A percentile compares a stretch with the other conserved stretches of the same genome.
These are phyloP conservation scores for Pollachius pollachius DNA, from an alignment of 2,113 vertebrate species.

Conservation along the genomic window DNA sequence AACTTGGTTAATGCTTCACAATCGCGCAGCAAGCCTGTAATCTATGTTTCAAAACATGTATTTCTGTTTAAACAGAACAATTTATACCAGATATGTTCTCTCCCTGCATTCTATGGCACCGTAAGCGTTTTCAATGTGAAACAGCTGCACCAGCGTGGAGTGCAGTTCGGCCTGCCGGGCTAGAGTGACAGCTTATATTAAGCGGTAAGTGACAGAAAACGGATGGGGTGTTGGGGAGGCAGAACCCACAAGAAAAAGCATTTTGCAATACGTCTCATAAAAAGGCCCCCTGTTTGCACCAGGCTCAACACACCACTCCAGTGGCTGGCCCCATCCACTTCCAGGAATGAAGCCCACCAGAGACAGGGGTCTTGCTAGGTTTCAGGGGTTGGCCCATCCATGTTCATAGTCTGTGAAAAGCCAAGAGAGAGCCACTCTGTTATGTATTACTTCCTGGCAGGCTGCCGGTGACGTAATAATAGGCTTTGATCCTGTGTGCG, in stretches of 20 bases:
- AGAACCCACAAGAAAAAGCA: slow-evolving; percentile 40
- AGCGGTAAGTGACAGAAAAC: slow-evolving; percentile 53
- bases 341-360: slow-evolving; percentile 46
- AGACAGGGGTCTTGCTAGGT: slow-evolving; percentile 15
- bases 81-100: no score
- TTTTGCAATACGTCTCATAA: slow-evolving; percentile 50
- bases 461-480: slow-evolving; percentile 46
- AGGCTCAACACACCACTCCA: slow-evolving; percentile 40
- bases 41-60: no score
- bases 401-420: slow-evolving; percentile 37
- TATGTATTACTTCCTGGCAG: slow-evolving; percentile 39
- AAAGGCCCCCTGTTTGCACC: slow-evolving; percentile 30
- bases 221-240: slow-evolving; percentile 40
- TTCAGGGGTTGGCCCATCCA: slow-evolving; percentile 33
- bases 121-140: no score
- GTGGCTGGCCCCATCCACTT: slow-evolving; percentile 63
- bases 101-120: no score
- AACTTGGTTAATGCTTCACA: no score
- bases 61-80: no score
- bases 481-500: slow-evolving; percentile 30
- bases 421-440: slow-evolving; percentile 40
- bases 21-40: no score
- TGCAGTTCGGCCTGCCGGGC: slow-evolving; percentile 22
- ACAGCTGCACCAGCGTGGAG: slow-evolving; percentile 20
- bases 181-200: slow-evolving; percentile 45